phyloP scores from a whole-genome alignment of 2,113 vertebrate genomes.

The Tetrax tetrax region DNA sequence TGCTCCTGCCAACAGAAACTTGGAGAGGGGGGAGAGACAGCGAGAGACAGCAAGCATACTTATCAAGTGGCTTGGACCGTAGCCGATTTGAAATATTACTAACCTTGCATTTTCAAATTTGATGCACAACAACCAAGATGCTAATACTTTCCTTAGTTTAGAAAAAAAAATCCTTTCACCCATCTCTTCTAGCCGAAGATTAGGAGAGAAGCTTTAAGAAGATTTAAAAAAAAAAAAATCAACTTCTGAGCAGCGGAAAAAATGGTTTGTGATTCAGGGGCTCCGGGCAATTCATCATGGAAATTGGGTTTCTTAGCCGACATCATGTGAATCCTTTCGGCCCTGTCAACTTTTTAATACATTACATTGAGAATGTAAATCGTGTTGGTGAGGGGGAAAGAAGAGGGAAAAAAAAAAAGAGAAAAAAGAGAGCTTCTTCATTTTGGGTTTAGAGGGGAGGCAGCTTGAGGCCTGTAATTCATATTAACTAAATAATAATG shows the following conservation, averaged over 20 bases:
- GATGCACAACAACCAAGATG: conserved; percentile 95
- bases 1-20: conserved; percentile 56
- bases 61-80: conserved; percentile 82
- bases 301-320: conserved; percentile 99
- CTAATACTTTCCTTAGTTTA: conserved; percentile 96
- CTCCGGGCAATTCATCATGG: conserved; percentile 99
- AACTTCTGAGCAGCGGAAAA: conserved; percentile 93
- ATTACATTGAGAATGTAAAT: conserved; percentile 99
- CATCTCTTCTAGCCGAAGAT: conserved; percentile 97
- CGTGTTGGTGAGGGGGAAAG: conserved; percentile 86
- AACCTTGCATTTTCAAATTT: conserved; percentile 98
- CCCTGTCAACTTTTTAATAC: conserved; percentile 99
- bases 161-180: conserved; percentile 95
- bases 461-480: conserved; percentile 78
- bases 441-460: conserved; percentile 81
- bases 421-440: conserved; percentile 83
- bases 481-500: conserved; percentile 81
- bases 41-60: conserved; percentile 67
- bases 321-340: conserved; percentile 99
- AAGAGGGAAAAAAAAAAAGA: conserved; percentile 30
- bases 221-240: conserved; percentile 91
- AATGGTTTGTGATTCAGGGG: conserved; percentile 99
- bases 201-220: conserved; percentile 99
- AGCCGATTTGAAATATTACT: conserved; percentile 98
- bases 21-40: not conserved